Base-by-base conservation (phyloP, 2,888 invertebrate genomes). In the Venusia cambrica region DNA sequence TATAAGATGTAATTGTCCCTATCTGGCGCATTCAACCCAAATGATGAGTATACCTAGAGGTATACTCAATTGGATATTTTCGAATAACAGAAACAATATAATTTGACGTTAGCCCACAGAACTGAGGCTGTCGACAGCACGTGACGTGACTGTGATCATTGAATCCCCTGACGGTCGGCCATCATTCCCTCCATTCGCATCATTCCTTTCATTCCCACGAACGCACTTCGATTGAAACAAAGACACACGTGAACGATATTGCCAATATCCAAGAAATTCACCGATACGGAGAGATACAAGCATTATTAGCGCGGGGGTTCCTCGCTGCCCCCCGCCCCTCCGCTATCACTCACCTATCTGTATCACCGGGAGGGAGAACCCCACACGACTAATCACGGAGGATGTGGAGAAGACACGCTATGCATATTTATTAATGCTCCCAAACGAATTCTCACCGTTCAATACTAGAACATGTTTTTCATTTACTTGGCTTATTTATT, bases 301-400 rank as follows among this genome's bases (percentile, higher is more conserved):
- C 69, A 71, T 85, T 87, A 85, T 85, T 87, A 84, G 85, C 80
- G 72, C 61, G 76, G 81, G 75, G 75, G 73, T 67, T 72, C 65
- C 70, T 72, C 72, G 73, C 72, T 69, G 68, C 68, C 70, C 73
- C 83, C 81, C 77, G 67, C 70, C 73, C 83, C 81, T 77, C 72
- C 64, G 78, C 77, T 83, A 84, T 84, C 84, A 80, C 78, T 84
- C 85, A 87, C 83, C 81, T 83, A 80, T 77, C 76, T 72, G 78
- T 79, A 77, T 79, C 81, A 75, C 69, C 61, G 58, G 50, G n/a
- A 48, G 54, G 55, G 65, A 62, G 67, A 62, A 57, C 73, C 73
- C 72, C 72, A 67, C 64, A 62, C 73, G 69, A 81, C 85, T 87
- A 85, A 85, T 85, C 87, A 87, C 84, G 67, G 81, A 84, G 85